Base-by-base conservation (phyloP, 2,888 invertebrate genomes). In the Orthosia cruda region DNA sequence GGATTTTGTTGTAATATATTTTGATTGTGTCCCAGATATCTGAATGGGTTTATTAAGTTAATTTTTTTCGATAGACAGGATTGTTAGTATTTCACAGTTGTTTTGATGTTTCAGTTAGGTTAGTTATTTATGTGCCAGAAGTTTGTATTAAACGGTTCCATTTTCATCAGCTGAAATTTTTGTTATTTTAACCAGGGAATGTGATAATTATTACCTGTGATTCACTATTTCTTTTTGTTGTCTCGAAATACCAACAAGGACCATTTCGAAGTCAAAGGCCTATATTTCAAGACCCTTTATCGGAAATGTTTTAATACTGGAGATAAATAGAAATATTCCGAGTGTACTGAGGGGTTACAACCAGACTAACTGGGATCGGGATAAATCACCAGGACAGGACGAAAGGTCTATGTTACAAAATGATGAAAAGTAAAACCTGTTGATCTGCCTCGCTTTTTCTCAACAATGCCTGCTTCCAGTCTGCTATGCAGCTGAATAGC, bases 41-140 rank as follows among this genome's bases (percentile, higher is more conserved):
- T 65, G 69, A 90, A 91, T 89, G 87, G 84, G 87, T 90, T 90
- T 89, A 89, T 91, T 91, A 87, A 84, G 84, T 86, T 77, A 76
- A 79, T 67, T 77, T n/a, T 80, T 79, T 68, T 66, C 40, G 47
- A 66, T 59, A 23, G 50, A 32, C 62, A 74, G 70, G 77, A 87
- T 83, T 80, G 66, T 84, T 65, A 68, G 54, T 69, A 80, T 87
- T 85, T 75, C 74, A 83, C 80, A 79, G 80, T 84, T 87, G 81
- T 87, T 83, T 26, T 26, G 26, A 26, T 26, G 26, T 26, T 26
- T 26, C 26, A 3, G 26, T 26, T 26, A 26, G 72, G 80, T 68
- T 62, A 32, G 65, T 76, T 79, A 79, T 86, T 85, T 83, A 85
- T 78, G 55, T 49, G 76, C 71, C 64, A 62, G 65, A 20, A 49